Evolutionary conservation across 1,140 invertebrate species (phyloP).

Genomic region (Zaprionus gabonicus): DNA sequence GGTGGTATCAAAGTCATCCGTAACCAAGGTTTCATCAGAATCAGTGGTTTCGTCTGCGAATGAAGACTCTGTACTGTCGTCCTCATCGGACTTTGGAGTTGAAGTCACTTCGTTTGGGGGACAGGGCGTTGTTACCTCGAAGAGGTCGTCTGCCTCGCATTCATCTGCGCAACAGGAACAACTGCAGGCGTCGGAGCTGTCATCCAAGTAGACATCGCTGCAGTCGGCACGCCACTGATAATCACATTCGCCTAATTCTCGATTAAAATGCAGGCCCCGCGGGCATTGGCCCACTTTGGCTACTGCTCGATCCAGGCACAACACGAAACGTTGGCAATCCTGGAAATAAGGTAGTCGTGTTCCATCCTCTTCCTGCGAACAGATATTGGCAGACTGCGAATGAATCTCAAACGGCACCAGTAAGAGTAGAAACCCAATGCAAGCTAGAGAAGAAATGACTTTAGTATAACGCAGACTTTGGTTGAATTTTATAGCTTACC

Average conservation of each 20-base stretch:
- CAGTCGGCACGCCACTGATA: constrained; percentile 70
- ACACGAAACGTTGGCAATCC: constrained; percentile 53
- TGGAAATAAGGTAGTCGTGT: constrained; percentile 41
- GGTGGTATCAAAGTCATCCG: neutral
- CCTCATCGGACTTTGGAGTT: constrained; percentile 11
- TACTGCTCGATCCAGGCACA: constrained; percentile 47
- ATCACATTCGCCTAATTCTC: constrained; percentile 58
- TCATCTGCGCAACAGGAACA: constrained; percentile 63
- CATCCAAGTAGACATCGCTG: constrained; percentile 18
- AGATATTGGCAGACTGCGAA: constrained; percentile 41
- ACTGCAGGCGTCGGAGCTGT: constrained; percentile 37
- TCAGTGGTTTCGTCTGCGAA: neutral
- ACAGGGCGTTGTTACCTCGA: constrained; percentile 8
- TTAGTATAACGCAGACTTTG: neutral
- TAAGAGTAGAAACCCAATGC: constrained; percentile 23
- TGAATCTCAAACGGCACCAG: neutral
- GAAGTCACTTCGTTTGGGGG: constrained; percentile 19
- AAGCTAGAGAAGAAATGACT: constrained; percentile 5
- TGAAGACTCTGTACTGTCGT: neutral
- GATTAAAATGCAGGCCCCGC: constrained; percentile 65
- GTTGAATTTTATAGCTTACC: neutral
- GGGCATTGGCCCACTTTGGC: constrained; percentile 56
- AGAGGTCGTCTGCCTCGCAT: constrained; percentile 25
- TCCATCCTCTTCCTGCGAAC: constrained; percentile 45
- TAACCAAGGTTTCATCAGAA: neutral